Evolutionary conservation across 1,140 invertebrate species (phyloP).

Genomic region (Drosophila navojoa): DNA sequence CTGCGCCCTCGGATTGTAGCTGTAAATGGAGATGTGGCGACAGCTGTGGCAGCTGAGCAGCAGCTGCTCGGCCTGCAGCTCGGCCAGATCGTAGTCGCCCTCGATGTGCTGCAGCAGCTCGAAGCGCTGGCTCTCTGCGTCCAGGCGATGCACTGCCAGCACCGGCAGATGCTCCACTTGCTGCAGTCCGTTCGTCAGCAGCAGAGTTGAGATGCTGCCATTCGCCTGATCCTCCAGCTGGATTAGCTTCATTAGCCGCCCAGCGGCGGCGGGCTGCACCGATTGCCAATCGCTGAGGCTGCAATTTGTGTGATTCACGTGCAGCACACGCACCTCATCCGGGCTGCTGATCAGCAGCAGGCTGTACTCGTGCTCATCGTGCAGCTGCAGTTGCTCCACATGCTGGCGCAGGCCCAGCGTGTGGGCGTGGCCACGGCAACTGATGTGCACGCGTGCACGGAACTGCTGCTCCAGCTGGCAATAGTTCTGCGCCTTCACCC

Average conservation of each 20-base stretch:
- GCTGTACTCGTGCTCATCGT: neutral
- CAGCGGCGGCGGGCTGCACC: constrained; percentile 42
- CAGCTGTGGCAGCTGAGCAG: constrained; percentile 59
- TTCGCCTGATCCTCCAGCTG: neutral
- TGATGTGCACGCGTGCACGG: constrained; percentile 61
- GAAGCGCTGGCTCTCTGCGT: constrained; percentile 25
- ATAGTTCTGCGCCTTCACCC: constrained; percentile 59
- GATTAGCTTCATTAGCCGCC: constrained; percentile 51
- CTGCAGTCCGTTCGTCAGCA: constrained; percentile 42
- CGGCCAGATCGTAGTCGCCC: constrained; percentile 69
- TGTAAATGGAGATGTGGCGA: constrained; percentile 57
- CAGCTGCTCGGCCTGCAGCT: constrained; percentile 51
- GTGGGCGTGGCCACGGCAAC: constrained; percentile 42
- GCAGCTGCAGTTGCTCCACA: constrained; percentile 43
- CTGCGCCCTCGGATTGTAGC: neutral
- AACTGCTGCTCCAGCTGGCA: constrained; percentile 41
- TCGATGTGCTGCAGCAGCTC: constrained; percentile 54
- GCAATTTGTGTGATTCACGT: constrained; percentile 38
- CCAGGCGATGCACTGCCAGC: constrained; percentile 57
- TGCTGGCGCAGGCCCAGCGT: constrained; percentile 58
- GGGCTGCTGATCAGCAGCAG: constrained; percentile 51
- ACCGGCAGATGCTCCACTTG: constrained; percentile 39
- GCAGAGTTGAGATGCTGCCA: neutral
- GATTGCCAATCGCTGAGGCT: constrained; percentile 74
- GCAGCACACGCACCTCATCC: constrained; percentile 70